Conservation (phyloP, 2,888 invertebrate genomes). For the Heliconius ismenius region DNA sequence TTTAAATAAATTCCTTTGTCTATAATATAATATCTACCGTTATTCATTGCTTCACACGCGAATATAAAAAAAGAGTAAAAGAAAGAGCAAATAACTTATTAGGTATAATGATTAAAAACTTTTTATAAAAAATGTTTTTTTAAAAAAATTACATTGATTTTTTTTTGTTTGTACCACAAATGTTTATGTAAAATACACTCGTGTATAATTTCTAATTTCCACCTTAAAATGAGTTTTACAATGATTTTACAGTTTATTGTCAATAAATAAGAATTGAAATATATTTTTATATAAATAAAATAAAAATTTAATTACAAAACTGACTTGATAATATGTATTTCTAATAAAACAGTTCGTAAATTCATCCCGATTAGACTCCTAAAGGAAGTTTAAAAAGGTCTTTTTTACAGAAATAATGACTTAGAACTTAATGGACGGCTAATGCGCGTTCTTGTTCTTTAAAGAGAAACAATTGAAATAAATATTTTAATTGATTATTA, state of each 20-base stretch:
- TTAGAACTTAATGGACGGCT: constrained; percentile 32
- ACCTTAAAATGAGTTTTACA: too few relatives aligned
- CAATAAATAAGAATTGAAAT: neutral
- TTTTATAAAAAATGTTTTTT: neutral
- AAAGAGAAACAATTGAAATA: neutral
- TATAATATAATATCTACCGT: constrained; percentile 5
- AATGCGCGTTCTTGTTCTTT: constrained; percentile 19
- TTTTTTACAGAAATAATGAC: neutral
- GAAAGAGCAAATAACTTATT: neutral
- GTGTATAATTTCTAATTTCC: too few relatives aligned
- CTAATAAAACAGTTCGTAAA: neutral
- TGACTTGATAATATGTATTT: neutral
- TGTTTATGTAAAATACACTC: too few relatives aligned
- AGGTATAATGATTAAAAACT: neutral
- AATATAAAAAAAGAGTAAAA: neutral
- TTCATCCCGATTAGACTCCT: neutral
- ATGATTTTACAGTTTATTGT: neutral
- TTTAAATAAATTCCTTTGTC: neutral
- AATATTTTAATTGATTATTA: neutral
- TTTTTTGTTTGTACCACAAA: too few relatives aligned
- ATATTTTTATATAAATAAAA: neutral
- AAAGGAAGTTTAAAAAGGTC: neutral
- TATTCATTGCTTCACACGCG: neutral
- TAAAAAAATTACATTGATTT: neutral
- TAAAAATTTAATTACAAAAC: neutral